Base-by-base conservation (phyloP, 2,888 invertebrate species). In the Alentia gelatinosa region DNA sequence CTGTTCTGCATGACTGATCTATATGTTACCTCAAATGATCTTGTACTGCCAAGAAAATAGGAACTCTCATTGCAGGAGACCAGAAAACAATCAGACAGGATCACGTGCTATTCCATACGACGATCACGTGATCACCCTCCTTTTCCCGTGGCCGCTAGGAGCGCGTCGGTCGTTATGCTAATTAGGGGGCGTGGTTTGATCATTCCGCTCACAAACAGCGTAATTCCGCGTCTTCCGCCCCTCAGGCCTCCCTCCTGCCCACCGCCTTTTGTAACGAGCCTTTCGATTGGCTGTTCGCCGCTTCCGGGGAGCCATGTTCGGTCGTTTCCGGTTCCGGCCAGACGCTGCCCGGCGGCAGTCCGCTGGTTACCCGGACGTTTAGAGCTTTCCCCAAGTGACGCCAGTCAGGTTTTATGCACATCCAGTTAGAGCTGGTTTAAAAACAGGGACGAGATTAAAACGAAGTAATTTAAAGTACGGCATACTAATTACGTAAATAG, bases 221-320 rank as follows among this genome's bases (percentile, higher is more conserved):
- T 75, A 75, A 75, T 75, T 75, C 37, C 26, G 3, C 30, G 19
- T 37, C 75, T 7, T 75, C 37, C 56, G 5, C 15, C 33, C 75
- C 37, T 30, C 19, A 9, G 33, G 75, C 5, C 1, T 30, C 75
- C 37, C 26, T 19, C 75, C 30, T 30, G 26, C 35, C 3, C 19
- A 23, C 12, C 50, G 33, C 35, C 19, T 19, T 75, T 75, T 75
- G 75, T 75, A 75, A 75, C 75, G 75, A 75, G 75, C 75, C 75
- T 30, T 75, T 75, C 19, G 75, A 75, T 75, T 75, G 75, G 75
- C 75, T 75, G 35, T 37, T 75, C 26, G 30, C 35, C 33, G 30
- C 75, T 75, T 75, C 75, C 75, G 75, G 75, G 75, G 35, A 56
- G 75, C 75, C 75, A 75, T 75, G 75, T 75, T 33, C 19, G 35